These are phyloP conservation scores for Rhodeus uyekii DNA, from an alignment of 2,797 vertebrate species.

Conservation along the genomic window DNA sequence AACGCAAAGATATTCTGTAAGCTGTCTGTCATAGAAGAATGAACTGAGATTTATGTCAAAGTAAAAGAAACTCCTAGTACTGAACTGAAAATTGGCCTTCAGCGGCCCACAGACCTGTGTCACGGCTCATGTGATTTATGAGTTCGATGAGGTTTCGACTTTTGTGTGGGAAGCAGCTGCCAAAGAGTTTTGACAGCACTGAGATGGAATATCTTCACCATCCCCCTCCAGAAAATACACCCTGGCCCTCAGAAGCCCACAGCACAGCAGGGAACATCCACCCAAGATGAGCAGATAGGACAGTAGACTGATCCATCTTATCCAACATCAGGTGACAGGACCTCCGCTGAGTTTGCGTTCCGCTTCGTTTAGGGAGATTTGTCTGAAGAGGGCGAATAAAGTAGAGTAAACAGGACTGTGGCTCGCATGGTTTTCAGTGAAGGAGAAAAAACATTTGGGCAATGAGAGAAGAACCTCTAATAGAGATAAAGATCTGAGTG, in stretches of 20 bases:
- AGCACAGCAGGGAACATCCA: conserved; percentile 46
- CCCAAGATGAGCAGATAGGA: conserved; percentile 52
- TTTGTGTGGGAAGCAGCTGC: conserved; percentile 52
- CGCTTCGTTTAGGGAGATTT: conserved; percentile 41
- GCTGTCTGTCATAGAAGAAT: conserved; percentile 48
- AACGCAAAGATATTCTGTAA: conserved; percentile 1
- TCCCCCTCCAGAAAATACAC: conserved; percentile 5
- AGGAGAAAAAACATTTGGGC: conserved; percentile 27
- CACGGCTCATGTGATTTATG: conserved; percentile 49
- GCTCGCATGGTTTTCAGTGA: conserved; percentile 9
- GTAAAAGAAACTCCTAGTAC: conserved; percentile 36
- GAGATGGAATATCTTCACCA: conserved; percentile 21
- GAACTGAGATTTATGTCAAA: conserved; percentile 39
- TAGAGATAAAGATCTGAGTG: conserved; percentile 69
- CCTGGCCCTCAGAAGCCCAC: conserved; percentile 21
- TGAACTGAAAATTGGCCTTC: conserved; percentile 42
- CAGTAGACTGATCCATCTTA: conserved; percentile 47
- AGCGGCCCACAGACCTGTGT: conserved; percentile 16
- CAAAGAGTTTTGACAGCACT: conserved; percentile 50
- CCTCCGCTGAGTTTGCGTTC: conserved; percentile 50
- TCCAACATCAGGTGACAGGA: conserved; percentile 46
- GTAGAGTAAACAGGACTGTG: conserved; percentile 38
- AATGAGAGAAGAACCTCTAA: conserved; percentile 16
- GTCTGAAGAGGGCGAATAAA: conserved; percentile 45
- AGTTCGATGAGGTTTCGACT: conserved; percentile 37